Evolutionary conservation across 2,113 vertebrate genomes (phyloP).

Genomic region (Dromaius novaehollandiae): DNA sequence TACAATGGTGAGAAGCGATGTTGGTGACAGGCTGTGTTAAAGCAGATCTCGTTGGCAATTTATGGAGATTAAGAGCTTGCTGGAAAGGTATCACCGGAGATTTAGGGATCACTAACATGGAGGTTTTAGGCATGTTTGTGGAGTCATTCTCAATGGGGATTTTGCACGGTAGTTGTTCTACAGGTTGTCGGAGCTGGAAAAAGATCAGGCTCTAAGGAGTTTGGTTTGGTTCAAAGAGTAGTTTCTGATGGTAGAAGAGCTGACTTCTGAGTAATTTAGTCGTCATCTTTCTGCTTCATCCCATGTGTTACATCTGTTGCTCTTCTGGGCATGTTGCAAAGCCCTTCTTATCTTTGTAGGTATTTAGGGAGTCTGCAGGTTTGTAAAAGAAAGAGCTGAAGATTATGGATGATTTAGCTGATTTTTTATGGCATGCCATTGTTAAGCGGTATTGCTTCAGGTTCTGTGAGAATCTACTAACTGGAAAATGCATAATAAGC

Average conservation of each 20-base stretch:
- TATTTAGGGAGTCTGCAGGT: background rate
- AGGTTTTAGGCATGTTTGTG: background rate
- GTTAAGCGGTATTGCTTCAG: background rate
- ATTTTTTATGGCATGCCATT: background rate
- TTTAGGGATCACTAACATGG: background rate
- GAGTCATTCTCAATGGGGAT: background rate
- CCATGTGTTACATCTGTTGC: background rate
- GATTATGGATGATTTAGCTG: background rate
- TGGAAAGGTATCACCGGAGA: background rate
- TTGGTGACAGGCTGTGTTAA: background rate
- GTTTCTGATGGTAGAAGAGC: background rate
- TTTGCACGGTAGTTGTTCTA: background rate
- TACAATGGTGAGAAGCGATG: background rate
- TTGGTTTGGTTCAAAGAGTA: background rate
- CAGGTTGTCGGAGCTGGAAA: background rate
- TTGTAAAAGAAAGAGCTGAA: background rate
- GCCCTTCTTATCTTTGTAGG: background rate
- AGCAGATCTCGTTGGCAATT: background rate
- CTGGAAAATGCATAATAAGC: background rate
- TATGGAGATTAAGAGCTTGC: background rate
- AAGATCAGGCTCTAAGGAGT: background rate
- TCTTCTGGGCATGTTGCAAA: background rate
- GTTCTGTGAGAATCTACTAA: background rate
- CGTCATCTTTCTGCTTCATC: background rate
- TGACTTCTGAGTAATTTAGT: background rate